Evolutionary conservation across 35 echinoderm and acorn worm species (phyloP).

Genomic region (Hemicentrotus pulcherrimus): DNA sequence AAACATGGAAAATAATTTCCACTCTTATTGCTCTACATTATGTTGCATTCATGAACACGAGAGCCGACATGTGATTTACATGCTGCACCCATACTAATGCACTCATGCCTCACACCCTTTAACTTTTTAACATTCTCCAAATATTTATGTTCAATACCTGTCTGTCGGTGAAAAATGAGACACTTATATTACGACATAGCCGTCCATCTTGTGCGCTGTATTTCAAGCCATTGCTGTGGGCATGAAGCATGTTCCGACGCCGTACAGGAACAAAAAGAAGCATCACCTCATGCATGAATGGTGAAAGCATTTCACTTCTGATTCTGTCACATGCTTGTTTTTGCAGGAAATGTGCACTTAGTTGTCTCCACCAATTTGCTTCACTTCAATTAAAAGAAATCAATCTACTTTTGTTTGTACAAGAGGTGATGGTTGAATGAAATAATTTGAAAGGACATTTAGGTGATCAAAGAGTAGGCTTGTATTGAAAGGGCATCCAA

Average conservation of each 20-base stretch:
- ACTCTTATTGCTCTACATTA: not conserved
- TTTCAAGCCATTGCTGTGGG: not conserved
- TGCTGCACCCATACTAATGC: not conserved
- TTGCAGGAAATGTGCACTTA: not conserved
- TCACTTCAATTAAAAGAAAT: not conserved
- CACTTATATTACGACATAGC: not conserved
- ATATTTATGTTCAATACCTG: not conserved
- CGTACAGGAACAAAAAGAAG: not conserved
- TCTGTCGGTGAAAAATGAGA: not conserved
- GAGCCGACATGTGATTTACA: not conserved
- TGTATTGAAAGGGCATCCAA: too few species aligned
- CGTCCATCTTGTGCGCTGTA: not conserved
- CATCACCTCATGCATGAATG: not conserved
- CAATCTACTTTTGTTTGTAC: too few species aligned
- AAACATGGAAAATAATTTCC: not conserved
- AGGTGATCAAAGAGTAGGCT: too few species aligned
- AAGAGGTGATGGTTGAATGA: too few species aligned
- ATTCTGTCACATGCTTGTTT: not conserved
- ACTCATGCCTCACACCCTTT: not conserved
- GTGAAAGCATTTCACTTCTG: not conserved
- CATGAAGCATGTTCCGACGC: not conserved
- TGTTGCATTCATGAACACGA: not conserved
- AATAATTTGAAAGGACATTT: too few species aligned
- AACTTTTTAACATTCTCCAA: conserved; percentile 4
- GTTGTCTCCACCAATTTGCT: not conserved